A percentile compares a stretch with the other conserved stretches of the same genome.
Evolutionary conservation across 2,113 vertebrate species (phyloP).

Genomic region (Bolborhynchus lineola): DNA sequence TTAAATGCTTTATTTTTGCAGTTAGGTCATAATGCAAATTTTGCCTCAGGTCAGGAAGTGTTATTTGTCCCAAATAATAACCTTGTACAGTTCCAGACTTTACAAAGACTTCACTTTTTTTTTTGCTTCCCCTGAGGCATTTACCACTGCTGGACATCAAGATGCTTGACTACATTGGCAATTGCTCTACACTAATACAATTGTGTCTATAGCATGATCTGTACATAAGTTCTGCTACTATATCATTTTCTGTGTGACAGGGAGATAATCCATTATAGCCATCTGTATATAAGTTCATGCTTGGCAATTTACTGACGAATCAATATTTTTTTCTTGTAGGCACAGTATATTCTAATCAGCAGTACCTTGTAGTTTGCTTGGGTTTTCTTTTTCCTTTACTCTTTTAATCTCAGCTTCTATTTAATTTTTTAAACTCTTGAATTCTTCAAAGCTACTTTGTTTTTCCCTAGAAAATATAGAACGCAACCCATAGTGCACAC

Average conservation of each 20-base stretch:
- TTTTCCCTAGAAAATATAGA: background rate
- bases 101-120: background rate
- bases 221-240: background rate
- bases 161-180: background rate
- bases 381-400: background rate
- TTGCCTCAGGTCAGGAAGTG: background rate
- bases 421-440: background rate
- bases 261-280: background rate
- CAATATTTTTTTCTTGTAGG: background rate
- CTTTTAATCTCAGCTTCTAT: background rate
- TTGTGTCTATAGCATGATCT: background rate
- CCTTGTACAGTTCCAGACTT: background rate
- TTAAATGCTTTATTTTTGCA: background rate
- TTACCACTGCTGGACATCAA: background rate
- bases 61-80: background rate
- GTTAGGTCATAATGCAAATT: background rate
- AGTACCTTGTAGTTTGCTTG: background rate
- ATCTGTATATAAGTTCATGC: background rate
- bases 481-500: background rate
- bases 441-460: background rate
- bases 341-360: background rate
- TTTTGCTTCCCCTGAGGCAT: background rate
- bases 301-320: background rate
- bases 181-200: background rate
- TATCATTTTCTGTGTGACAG: background rate